Conservation (phyloP, 2,888 invertebrate species). For the Mythimna loreyi region DNA sequence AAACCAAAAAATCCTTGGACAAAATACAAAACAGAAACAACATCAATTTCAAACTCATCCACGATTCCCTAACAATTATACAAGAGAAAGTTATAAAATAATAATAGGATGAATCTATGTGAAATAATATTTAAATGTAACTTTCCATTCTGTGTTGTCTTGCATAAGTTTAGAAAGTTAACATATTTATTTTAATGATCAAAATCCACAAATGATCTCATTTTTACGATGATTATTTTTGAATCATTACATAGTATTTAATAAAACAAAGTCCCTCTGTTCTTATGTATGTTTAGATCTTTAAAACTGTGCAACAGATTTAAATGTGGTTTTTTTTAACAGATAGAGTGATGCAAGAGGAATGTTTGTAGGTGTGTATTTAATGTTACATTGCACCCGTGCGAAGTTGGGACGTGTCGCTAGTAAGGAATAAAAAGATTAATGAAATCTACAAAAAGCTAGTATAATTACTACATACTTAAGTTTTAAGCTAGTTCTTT, state of each 20-base stretch:
- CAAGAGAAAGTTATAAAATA: constrained; percentile 20
- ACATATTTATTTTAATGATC: neutral
- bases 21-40: neutral
- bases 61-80: neutral
- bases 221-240: neutral
- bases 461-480: neutral
- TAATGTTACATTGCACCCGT: no score
- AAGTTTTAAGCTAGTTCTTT: neutral
- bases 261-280: no score
- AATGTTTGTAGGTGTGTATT: no score
- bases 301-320: no score
- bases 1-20: neutral
- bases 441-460: neutral
- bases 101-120: neutral
- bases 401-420: no score
- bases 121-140: constrained; percentile 2
- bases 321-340: no score
- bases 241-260: no score
- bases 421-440: neutral
- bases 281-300: no score
- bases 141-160: constrained; percentile 28
- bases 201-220: neutral
- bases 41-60: neutral
- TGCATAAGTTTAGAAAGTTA: constrained; percentile 41
- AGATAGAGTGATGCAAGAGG: no score